Evolutionary conservation across 2,797 vertebrate species (phyloP).

Genomic region (Aselliscus stoliczkanus): DNA sequence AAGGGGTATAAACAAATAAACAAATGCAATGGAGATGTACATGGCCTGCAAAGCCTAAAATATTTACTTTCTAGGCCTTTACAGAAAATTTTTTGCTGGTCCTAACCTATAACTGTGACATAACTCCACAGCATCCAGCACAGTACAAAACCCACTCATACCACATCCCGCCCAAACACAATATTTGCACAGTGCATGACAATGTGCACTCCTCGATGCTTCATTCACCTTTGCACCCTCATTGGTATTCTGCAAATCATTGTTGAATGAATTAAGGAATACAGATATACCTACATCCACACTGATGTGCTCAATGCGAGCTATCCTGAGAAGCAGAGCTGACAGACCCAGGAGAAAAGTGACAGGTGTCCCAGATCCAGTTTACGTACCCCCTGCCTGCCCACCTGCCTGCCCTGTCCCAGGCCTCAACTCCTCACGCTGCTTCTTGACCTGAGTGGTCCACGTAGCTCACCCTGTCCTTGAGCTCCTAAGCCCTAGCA

Average conservation of each 20-base stretch:
- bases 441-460: background rate
- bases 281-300: background rate
- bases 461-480: background rate
- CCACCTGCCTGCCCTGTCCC: background rate
- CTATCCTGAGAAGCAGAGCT: background rate
- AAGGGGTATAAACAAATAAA: background rate
- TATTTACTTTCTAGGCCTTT: background rate
- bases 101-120: background rate
- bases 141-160: background rate
- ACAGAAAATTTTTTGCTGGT: background rate
- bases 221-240: background rate
- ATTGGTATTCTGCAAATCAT: no score
- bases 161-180: background rate
- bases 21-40: background rate
- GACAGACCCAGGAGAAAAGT: background rate
- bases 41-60: background rate
- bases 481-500: background rate
- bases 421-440: background rate
- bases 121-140: no score
- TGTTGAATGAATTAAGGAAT: background rate
- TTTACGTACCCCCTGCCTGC: background rate
- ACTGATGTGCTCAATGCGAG: no score
- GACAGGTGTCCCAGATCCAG: background rate
- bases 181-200: background rate
- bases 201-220: rapidly evolving